phyloP scores from a whole-genome alignment of 1,140 invertebrate genomes.

The Platyura marginata region DNA sequence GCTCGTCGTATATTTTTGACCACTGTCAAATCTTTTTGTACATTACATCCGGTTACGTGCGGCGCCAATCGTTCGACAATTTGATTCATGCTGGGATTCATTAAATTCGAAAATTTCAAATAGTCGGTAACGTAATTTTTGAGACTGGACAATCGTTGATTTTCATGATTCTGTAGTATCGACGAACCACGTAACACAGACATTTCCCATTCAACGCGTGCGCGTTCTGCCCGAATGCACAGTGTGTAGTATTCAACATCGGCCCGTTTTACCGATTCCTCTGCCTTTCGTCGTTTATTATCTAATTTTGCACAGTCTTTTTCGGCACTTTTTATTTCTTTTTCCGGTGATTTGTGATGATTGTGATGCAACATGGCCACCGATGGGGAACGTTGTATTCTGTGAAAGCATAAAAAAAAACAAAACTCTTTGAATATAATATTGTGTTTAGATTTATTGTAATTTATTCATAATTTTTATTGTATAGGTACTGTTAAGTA shows the following conservation, averaged over 20 bases:
- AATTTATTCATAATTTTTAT: too few species aligned
- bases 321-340: conserved; percentile 26
- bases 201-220: conserved; percentile 82
- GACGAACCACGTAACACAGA: conserved; percentile 62
- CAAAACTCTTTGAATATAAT: too few species aligned
- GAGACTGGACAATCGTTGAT: conserved; percentile 67
- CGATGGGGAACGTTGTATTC: conserved; percentile 23
- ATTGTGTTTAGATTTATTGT: too few species aligned
- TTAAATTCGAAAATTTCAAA: conserved; percentile 51
- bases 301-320: conserved; percentile 52
- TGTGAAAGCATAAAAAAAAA: too few species aligned
- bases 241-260: conserved; percentile 88
- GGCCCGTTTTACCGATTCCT: conserved; percentile 72
- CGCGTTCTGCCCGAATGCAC: conserved; percentile 72
- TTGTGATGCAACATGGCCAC: conserved; percentile 27
- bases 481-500: too few species aligned
- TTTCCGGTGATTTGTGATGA: conserved; percentile 17
- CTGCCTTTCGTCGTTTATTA: conserved; percentile 74
- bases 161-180: conserved; percentile 66
- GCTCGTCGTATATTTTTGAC: conserved; percentile 22
- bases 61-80: conserved; percentile 18
- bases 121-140: conserved; percentile 63
- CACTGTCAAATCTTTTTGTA: conserved; percentile 20
- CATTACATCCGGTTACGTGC: conserved; percentile 20
- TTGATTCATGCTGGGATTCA: conserved; percentile 49